Percentiles rank a stretch among this genome's conserved stretches.
Evolutionary conservation across 2,888 invertebrate species (phyloP).

Genomic region (Apamea epomidion): DNA sequence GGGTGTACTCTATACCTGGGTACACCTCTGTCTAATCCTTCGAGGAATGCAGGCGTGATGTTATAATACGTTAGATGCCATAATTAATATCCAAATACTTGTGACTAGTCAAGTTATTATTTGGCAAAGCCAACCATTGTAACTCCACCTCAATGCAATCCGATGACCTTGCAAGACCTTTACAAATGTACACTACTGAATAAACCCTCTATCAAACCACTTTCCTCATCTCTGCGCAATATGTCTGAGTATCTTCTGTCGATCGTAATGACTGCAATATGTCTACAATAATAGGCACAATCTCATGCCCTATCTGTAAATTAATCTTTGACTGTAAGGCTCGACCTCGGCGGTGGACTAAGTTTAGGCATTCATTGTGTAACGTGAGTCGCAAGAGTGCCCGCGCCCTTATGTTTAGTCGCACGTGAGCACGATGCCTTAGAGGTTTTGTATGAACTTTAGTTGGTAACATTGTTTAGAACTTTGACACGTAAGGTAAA

Average conservation of each 20-base stretch:
- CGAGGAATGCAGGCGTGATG: not conserved
- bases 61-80: not conserved
- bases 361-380: conserved; percentile 64
- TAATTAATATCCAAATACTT: not conserved
- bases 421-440: conserved; percentile 57
- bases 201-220: conserved; percentile 27
- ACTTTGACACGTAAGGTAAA: conserved; percentile 20
- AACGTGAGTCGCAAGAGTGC: conserved; percentile 51
- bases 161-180: conserved; percentile 7
- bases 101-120: conserved; percentile 3
- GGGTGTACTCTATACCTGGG: not conserved
- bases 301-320: conserved; percentile 50
- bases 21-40: not conserved
- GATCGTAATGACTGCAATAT: conserved; percentile 56
- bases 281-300: conserved; percentile 27
- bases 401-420: conserved; percentile 45
- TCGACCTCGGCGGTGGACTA: conserved; percentile 62
- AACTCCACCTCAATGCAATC: conserved; percentile 15
- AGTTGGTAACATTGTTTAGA: conserved; percentile 27
- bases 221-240: conserved; percentile 39
- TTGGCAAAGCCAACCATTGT: not conserved
- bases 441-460: conserved; percentile 43
- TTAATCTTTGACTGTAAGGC: conserved; percentile 46
- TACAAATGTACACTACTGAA: conserved; percentile 7
- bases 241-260: conserved; percentile 48